Evolutionary conservation across 2,888 invertebrate genomes (phyloP).

Genomic region (Protula sp.): DNA sequence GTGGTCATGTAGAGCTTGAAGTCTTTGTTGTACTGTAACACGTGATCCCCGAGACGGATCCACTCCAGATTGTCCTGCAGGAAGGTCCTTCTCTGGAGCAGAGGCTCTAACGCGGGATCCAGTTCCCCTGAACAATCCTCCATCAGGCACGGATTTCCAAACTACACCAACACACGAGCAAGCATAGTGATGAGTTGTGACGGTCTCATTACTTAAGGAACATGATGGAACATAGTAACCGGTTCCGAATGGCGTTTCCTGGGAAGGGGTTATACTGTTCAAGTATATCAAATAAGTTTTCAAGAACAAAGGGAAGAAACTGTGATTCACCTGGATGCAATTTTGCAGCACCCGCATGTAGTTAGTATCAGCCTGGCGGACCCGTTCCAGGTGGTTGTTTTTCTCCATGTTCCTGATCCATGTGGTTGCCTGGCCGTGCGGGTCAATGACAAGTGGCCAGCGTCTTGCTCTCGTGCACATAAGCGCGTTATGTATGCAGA

Average conservation of each 20-base stretch:
- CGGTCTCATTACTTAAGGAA: too few species aligned
- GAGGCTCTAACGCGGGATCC: constrained; percentile 66
- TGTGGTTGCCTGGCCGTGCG: constrained; percentile 78
- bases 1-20: constrained; percentile 87
- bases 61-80: constrained; percentile 61
- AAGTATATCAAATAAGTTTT: too few species aligned
- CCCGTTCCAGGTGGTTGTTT: constrained; percentile 69
- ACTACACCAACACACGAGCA: too few species aligned
- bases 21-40: constrained; percentile 73
- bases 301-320: too few species aligned
- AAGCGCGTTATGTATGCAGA: constrained; percentile 51
- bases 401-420: constrained; percentile 93
- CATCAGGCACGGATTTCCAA: constrained; percentile 62
- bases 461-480: constrained; percentile 48
- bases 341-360: constrained; percentile 74
- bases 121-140: constrained; percentile 70
- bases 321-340: constrained; percentile 68
- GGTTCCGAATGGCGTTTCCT: too few species aligned
- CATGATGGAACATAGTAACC: too few species aligned
- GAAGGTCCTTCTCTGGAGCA: constrained; percentile 74
- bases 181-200: too few species aligned
- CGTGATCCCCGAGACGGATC: constrained; percentile 76
- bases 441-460: constrained; percentile 54
- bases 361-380: constrained; percentile 77
- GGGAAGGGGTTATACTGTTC: too few species aligned